A percentile compares a stretch with the other conserved stretches of the same genome.
Evolutionary conservation across 2,113 vertebrate species (phyloP).

Genomic region (Penelope pileata): DNA sequence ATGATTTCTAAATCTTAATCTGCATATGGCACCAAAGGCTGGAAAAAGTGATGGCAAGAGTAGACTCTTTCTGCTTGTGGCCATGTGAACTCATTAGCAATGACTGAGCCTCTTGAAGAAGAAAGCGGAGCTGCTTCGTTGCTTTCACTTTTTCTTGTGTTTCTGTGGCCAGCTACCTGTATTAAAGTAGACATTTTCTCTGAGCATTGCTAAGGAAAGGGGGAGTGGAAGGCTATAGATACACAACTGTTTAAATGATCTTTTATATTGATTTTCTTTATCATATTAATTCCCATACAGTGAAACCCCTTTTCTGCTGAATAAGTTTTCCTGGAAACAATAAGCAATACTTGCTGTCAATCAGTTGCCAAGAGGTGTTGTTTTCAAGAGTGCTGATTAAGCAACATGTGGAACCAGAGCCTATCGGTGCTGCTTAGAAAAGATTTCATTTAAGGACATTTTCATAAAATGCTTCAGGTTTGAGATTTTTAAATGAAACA

Average conservation of each 20-base stretch:
- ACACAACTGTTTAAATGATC: background rate
- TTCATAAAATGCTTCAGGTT: background rate
- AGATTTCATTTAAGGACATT: background rate
- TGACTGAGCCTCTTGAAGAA: background rate
- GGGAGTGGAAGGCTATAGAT: background rate
- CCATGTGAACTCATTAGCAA: background rate
- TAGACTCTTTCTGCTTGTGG: background rate
- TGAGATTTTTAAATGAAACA: background rate
- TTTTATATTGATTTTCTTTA: constrained; percentile 2
- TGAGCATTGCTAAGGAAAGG: background rate
- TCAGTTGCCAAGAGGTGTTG: constrained; percentile 28
- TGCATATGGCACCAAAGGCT: background rate
- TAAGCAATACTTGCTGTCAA: constrained; percentile 40
- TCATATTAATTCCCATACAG: background rate
- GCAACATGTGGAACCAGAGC: background rate
- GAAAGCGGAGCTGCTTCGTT: background rate
- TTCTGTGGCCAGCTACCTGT: background rate
- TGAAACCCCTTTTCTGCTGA: constrained; percentile 8
- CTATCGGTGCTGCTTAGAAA: background rate
- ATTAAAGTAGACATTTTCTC: background rate
- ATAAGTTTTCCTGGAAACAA: constrained; percentile 44
- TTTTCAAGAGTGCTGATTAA: constrained; percentile 50
- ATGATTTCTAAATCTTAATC: too few species aligned
- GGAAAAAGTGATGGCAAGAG: background rate
- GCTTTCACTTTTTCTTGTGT: background rate